Evolutionary conservation across 2,888 invertebrate genomes (phyloP).

Genomic region (Limnephilus auricula): DNA sequence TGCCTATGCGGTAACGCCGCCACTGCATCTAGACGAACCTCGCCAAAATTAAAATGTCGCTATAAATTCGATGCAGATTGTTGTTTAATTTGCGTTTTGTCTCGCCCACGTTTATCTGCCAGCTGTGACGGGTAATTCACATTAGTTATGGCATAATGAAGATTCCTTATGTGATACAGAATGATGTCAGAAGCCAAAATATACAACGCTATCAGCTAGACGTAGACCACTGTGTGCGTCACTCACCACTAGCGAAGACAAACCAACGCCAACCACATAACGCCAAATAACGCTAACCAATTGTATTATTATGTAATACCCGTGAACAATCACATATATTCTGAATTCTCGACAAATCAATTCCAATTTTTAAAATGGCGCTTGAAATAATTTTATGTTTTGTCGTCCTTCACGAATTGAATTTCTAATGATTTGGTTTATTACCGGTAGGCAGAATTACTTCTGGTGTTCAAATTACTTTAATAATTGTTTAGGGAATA

Average conservation of each 20-base stretch:
- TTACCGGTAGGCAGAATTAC: no score
- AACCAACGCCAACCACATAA: background rate
- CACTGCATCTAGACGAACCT: background rate
- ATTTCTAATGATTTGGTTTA: no score
- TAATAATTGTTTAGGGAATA: no score
- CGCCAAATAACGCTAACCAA: background rate
- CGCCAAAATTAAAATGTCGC: constrained; percentile 2
- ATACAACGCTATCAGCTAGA: background rate
- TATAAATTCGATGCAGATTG: constrained; percentile 12
- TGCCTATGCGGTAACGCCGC: background rate
- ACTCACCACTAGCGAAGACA: background rate
- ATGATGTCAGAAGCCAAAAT: constrained; percentile 21
- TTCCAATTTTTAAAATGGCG: no score
- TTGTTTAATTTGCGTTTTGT: background rate
- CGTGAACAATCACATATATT: no score
- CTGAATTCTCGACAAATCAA: no score
- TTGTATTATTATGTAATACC: no score
- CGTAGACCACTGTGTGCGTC: background rate
- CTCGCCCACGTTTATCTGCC: background rate
- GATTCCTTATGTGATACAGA: background rate
- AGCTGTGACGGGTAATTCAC: constrained; percentile 8
- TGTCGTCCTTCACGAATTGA: no score
- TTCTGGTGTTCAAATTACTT: no score
- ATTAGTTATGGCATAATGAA: constrained; percentile 18
- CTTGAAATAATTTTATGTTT: no score